phyloP scores from a whole-genome alignment of 2,888 invertebrate species.

The Acanthosepion esculentum region DNA sequence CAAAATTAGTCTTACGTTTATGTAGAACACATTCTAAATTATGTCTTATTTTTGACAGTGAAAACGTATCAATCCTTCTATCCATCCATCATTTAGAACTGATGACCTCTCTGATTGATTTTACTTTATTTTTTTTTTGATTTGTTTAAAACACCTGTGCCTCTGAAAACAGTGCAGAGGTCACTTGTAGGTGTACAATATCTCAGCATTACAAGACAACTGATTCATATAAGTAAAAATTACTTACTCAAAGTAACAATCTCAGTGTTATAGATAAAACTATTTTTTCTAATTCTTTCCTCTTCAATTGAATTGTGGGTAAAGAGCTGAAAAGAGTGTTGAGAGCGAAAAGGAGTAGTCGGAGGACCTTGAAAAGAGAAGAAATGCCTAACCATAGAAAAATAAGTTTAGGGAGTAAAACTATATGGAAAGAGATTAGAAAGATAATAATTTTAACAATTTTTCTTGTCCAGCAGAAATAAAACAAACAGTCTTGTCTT shows the following conservation, averaged over 20 bases:
- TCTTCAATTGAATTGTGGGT: neutral
- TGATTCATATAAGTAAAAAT: neutral
- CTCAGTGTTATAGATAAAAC: neutral
- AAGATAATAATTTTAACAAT: neutral
- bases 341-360: neutral
- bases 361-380: neutral
- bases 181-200: neutral
- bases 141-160: neutral
- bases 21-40: neutral
- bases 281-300: constrained; percentile 6
- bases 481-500: neutral
- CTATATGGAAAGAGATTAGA: neutral
- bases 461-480: neutral
- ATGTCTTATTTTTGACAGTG: neutral
- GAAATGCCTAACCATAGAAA: neutral
- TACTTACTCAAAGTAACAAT: neutral
- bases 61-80: neutral
- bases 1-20: neutral
- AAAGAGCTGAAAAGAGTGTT: neutral
- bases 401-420: neutral
- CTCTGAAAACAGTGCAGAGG: neutral
- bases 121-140: neutral
- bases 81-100: neutral
- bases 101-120: neutral
- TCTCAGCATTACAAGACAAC: constrained; percentile 9